Percentiles rank a stretch among this genome's conserved stretches.
These are phyloP conservation scores for Stegodyphus dumicola DNA, from an alignment of 1,140 invertebrate species.

Conservation along the genomic window DNA sequence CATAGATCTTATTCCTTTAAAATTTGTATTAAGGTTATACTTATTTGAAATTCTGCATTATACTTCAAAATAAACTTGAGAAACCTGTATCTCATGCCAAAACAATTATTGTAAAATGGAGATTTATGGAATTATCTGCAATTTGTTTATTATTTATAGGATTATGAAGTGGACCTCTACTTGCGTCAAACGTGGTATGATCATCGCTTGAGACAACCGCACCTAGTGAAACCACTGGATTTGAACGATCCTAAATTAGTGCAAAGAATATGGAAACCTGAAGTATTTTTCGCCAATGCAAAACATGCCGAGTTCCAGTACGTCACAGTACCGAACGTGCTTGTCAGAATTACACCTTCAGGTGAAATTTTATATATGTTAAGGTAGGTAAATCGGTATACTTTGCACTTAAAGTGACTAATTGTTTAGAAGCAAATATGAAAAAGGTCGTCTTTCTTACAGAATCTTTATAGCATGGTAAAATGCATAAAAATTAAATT, in stretches of 20 bases:
- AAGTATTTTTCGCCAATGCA: constrained; percentile 77
- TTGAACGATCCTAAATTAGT: constrained; percentile 73
- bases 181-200: constrained; percentile 74
- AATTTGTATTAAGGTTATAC: too few relatives aligned
- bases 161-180: constrained; percentile 75
- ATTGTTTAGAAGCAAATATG: too few relatives aligned
- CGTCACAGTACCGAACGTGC: constrained; percentile 76
- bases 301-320: constrained; percentile 76
- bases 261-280: constrained; percentile 76
- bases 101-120: too few relatives aligned
- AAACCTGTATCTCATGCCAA: too few relatives aligned
- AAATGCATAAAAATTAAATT: too few relatives aligned
- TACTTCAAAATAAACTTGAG: too few relatives aligned
- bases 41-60: too few relatives aligned
- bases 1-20: too few relatives aligned
- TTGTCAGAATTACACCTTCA: constrained; percentile 75
- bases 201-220: constrained; percentile 70
- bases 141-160: constrained; percentile 66
- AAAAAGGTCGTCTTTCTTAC: too few relatives aligned
- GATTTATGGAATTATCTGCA: too few relatives aligned
- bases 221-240: constrained; percentile 71
- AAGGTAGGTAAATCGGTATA: constrained; percentile 67
- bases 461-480: too few relatives aligned
- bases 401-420: not conserved
- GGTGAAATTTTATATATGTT: constrained; percentile 76